phyloP scores from a whole-genome alignment of 2,113 vertebrate genomes.

The Stegastes partitus region DNA sequence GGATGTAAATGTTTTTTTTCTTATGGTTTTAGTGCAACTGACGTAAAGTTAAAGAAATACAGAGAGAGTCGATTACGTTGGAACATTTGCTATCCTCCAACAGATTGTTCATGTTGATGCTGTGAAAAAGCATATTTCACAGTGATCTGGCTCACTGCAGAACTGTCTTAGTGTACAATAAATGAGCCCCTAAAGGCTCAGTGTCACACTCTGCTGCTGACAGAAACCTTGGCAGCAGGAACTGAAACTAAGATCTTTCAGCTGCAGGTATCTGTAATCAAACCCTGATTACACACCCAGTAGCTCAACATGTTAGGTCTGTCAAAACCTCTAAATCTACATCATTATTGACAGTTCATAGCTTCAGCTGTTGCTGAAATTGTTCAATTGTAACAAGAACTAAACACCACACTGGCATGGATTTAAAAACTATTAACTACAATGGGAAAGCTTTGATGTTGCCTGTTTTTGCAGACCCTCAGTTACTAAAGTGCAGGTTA shows the following conservation, averaged over 20 bases:
- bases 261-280: conserved; percentile 12
- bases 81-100: background rate
- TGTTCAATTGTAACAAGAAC: background rate
- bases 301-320: background rate
- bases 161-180: background rate
- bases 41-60: background rate
- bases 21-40: background rate
- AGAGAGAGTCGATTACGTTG: background rate
- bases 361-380: background rate
- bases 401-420: too few species aligned
- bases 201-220: conserved; percentile 30
- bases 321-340: background rate
- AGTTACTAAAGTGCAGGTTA: too few species aligned
- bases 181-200: background rate
- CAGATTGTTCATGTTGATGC: background rate
- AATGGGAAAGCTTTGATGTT: background rate
- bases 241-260: conserved; percentile 18
- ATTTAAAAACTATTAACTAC: too few species aligned
- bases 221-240: conserved; percentile 13
- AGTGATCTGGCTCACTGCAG: background rate
- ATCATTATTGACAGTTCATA: background rate
- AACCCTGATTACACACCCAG: conserved; percentile 2
- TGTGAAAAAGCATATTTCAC: background rate
- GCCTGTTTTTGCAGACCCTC: background rate
- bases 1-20: background rate